Conservation (phyloP, 2,888 invertebrate genomes). For the Pristionchus mayeri region DNA sequence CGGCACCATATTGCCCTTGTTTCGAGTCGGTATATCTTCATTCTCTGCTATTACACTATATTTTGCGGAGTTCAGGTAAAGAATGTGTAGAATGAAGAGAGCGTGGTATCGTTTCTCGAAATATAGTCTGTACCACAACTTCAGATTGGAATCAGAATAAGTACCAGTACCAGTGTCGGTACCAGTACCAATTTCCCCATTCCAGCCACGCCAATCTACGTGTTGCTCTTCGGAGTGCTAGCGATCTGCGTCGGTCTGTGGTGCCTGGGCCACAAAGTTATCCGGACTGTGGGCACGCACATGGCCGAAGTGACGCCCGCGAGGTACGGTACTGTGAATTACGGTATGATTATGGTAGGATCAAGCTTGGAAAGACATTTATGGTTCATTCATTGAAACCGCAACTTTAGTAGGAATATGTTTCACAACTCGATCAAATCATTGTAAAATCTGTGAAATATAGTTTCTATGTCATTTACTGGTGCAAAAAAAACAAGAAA, state of each 20-base stretch:
- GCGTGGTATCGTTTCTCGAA: too few species aligned
- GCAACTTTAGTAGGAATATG: too few species aligned
- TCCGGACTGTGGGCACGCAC: slow-evolving; percentile 95
- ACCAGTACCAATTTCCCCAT: background rate
- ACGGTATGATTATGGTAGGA: background rate
- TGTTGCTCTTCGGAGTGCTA: slow-evolving; percentile 92
- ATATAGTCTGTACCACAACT: too few species aligned
- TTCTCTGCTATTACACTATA: background rate
- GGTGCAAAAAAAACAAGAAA: too few species aligned
- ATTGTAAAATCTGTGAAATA: too few species aligned
- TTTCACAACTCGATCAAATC: too few species aligned
- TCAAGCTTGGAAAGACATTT: too few species aligned
- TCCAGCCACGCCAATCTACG: slow-evolving; percentile 87
- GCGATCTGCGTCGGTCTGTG: slow-evolving; percentile 95
- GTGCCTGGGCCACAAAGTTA: slow-evolving; percentile 87
- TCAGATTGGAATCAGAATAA: background rate
- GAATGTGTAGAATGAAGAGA: too few species aligned
- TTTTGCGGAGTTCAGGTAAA: background rate
- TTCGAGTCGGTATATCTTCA: too few species aligned
- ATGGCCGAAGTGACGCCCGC: slow-evolving; percentile 95
- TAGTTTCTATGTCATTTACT: too few species aligned
- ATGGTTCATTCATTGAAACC: too few species aligned
- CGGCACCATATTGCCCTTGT: too few species aligned
- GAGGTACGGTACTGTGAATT: slow-evolving; percentile 75
- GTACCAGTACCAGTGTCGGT: background rate